Percentiles rank a stretch among this genome's conserved stretches.
phyloP scores from a whole-genome alignment of 2,113 vertebrate species.

The Albula goreensis region DNA sequence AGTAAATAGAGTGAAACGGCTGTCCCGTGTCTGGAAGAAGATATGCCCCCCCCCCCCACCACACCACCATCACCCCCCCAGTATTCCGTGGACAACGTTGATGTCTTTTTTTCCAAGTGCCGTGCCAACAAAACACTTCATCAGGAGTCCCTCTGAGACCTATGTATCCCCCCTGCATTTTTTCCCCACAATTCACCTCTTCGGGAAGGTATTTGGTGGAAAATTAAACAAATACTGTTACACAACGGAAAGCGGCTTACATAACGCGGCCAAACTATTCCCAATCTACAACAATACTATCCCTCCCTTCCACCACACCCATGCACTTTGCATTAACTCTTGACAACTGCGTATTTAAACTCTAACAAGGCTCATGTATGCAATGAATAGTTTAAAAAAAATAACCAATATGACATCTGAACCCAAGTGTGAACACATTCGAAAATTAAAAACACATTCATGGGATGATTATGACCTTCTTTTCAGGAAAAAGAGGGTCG shows the following conservation, averaged over 20 bases:
- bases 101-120: conserved; percentile 22
- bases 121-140: conserved; percentile 28
- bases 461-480: too few relatives aligned
- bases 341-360: conserved; percentile 18
- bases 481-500: too few relatives aligned
- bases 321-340: conserved; percentile 22
- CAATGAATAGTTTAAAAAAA: conserved; percentile 3
- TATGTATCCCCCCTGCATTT: conserved; percentile 11
- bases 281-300: not conserved
- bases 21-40: conserved; percentile 6
- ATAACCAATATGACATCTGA: not conserved
- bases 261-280: conserved; percentile 3
- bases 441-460: too few relatives aligned
- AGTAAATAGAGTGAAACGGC: conserved; percentile 7
- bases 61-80: not conserved
- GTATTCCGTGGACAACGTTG: not conserved
- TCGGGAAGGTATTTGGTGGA: conserved; percentile 21
- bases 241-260: conserved; percentile 12
- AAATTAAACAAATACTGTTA: conserved; percentile 18
- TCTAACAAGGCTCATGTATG: conserved; percentile 22
- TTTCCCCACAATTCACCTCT: conserved; percentile 5
- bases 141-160: conserved; percentile 7
- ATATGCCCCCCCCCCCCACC: not conserved
- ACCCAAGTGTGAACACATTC: too few relatives aligned
- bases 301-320: not conserved